A percentile compares a stretch with the other conserved stretches of the same genome.
Conservation (phyloP, 64 coral and sea anemone genomes). For the Stylophora pistillata region DNA sequence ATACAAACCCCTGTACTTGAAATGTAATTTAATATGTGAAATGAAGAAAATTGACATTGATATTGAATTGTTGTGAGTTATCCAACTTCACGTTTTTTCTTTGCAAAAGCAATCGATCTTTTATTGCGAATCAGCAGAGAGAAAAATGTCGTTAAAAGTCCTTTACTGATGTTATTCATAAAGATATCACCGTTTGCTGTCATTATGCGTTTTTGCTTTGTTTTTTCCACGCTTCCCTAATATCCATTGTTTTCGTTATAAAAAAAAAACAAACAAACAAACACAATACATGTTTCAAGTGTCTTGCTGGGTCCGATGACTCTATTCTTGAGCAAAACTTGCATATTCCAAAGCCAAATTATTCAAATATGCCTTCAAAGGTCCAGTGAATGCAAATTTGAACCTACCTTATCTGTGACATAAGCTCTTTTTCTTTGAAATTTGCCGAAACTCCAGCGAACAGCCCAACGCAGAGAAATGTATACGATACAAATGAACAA, state of each 20-base stretch:
- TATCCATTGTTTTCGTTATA: background rate
- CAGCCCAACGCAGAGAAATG: background rate
- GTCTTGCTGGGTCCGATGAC: background rate
- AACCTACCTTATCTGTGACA: too few species aligned
- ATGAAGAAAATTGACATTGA: too few species aligned
- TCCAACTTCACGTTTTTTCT: too few species aligned
- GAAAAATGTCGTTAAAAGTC: background rate
- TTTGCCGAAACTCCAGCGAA: background rate
- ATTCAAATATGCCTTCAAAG: too few species aligned
- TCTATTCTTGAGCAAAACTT: too few species aligned
- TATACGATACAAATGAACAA: background rate
- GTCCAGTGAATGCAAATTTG: too few species aligned
- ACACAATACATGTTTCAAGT: background rate
- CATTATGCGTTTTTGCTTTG: background rate
- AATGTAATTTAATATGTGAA: too few species aligned
- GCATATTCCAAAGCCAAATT: too few species aligned
- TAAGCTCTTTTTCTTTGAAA: background rate
- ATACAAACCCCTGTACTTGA: too few species aligned
- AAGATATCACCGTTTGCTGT: background rate
- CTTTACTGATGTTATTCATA: background rate
- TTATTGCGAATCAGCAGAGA: background rate
- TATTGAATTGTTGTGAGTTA: too few species aligned
- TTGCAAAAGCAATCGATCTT: too few species aligned
- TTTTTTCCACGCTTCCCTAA: background rate
- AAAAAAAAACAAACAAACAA: background rate